Percentiles rank a stretch among this genome's conserved stretches.
Conservation (phyloP, 2,113 vertebrate species). For the Chrysemys picta region DNA sequence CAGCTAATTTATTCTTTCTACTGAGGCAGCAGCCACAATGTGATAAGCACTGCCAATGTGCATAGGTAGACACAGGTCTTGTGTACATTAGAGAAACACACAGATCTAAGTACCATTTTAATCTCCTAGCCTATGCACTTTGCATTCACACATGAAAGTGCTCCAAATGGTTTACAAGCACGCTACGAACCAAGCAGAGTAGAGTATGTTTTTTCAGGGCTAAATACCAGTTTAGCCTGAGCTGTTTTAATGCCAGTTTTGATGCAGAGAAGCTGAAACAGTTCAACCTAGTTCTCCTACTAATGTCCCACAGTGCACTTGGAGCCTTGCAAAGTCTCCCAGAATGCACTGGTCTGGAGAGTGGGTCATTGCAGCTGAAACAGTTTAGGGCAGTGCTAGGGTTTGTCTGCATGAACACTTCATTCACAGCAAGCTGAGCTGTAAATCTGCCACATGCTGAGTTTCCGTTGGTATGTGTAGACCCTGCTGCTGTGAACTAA, state of each 20-base stretch:
- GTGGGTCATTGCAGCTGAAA: not conserved
- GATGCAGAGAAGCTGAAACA: not conserved
- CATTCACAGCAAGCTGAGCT: not conserved
- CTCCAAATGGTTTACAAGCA: not conserved
- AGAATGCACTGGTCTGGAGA: not conserved
- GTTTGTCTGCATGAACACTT: not conserved
- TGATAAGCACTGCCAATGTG: not conserved
- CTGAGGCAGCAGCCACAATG: not conserved
- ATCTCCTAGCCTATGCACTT: not conserved
- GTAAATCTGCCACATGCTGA: not conserved
- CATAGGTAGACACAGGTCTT: not conserved
- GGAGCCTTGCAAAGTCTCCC: not conserved
- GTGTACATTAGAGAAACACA: not conserved
- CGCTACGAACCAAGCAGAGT: not conserved
- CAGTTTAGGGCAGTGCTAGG: slow-evolving; percentile 2
- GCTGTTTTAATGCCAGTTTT: not conserved
- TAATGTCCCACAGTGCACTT: not conserved
- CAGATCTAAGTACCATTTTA: not conserved
- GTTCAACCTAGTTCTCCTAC: not conserved
- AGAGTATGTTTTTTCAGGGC: not conserved
- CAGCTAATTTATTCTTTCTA: not conserved
- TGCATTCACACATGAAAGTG: not conserved
- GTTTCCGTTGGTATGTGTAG: not conserved
- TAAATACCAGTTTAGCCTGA: not conserved
- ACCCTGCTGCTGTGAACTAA: not conserved